phyloP scores from a whole-genome alignment of 2,888 invertebrate species.

The Papilio demoleus region DNA sequence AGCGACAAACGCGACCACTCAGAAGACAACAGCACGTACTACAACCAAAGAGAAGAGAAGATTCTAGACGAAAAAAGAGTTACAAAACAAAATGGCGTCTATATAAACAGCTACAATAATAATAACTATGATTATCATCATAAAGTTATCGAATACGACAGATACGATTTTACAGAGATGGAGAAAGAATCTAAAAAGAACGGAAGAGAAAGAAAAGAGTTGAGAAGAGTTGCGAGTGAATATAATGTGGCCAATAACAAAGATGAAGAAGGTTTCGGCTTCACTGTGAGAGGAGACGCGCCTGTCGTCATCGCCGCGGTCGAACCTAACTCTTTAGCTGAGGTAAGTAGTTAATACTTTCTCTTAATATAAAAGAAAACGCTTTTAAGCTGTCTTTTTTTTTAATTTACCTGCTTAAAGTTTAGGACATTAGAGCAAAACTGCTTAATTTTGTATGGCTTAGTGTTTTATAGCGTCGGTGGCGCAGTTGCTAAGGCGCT shows the following conservation, averaged over 20 bases:
- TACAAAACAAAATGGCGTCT: conserved; percentile 78
- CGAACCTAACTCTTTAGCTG: conserved; percentile 94
- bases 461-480: too few species aligned
- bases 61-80: conserved; percentile 69
- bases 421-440: too few species aligned
- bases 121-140: conserved; percentile 71
- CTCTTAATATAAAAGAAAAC: too few species aligned
- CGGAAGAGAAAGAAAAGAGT: conserved; percentile 58
- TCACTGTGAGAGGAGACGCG: conserved; percentile 95
- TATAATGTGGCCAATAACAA: conserved; percentile 67
- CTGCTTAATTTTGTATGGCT: too few species aligned
- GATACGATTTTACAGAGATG: conserved; percentile 58
- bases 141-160: conserved; percentile 71
- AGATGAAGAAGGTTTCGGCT: conserved; percentile 93
- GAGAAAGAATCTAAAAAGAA: conserved; percentile 55
- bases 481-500: too few species aligned
- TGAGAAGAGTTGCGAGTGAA: conserved; percentile 77
- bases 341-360: too few species aligned
- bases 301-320: conserved; percentile 97
- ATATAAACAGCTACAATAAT: conserved; percentile 71
- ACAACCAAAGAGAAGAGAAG: conserved; percentile 76
- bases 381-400: too few species aligned
- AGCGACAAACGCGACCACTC: conserved; percentile 76
- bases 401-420: too few species aligned
- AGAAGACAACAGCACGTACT: conserved; percentile 79